Evolutionary conservation across 2,113 vertebrate species (phyloP).

Genomic region (Psephotus haematonotus): DNA sequence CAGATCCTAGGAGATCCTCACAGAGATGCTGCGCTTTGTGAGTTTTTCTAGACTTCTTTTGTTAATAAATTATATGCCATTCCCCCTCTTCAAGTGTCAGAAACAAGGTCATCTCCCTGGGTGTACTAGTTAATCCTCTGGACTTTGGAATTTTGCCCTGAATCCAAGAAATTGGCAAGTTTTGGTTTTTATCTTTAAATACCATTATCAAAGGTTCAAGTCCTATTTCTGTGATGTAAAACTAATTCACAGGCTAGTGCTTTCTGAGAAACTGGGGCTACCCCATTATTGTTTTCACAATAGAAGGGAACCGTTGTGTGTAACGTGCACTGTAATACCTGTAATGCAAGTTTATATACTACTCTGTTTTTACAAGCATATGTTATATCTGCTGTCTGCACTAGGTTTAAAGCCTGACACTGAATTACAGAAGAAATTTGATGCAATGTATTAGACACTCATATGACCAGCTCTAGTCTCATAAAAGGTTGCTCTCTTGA

Average conservation of each 20-base stretch:
- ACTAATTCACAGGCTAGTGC: not conserved
- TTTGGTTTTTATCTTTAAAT: not conserved
- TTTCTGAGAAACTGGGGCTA: not conserved
- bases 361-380: not conserved
- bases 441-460: not conserved
- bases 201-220: not conserved
- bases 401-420: slow-evolving; percentile 24
- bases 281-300: not conserved
- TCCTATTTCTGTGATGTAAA: not conserved
- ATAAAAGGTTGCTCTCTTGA: slow-evolving; percentile 38
- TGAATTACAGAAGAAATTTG: slow-evolving; percentile 47
- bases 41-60: not conserved
- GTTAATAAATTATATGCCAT: not conserved
- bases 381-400: not conserved
- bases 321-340: not conserved
- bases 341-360: slow-evolving; percentile 10
- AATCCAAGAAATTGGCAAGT: not conserved
- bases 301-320: not conserved
- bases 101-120: not conserved
- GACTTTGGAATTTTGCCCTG: not conserved
- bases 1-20: not conserved
- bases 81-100: not conserved
- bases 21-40: not conserved
- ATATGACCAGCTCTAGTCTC: not conserved
- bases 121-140: not conserved